Percentiles rank a stretch among this genome's conserved stretches.
phyloP scores from a whole-genome alignment of 1,140 invertebrate species.

The Anagrus nilaparvatae region DNA sequence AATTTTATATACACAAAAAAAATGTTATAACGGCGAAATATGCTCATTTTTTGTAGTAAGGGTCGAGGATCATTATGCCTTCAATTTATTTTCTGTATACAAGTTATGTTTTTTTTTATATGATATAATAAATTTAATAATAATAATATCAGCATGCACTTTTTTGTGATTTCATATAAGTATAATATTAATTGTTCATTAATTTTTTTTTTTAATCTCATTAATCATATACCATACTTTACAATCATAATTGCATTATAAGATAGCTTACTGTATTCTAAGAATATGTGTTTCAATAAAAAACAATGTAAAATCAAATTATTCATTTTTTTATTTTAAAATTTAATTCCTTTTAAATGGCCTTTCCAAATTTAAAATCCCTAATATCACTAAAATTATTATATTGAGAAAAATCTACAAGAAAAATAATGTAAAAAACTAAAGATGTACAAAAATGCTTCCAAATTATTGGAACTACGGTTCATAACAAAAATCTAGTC shows the following conservation, averaged over 20 bases:
- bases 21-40: slow-evolving; percentile 36
- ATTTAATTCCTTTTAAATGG: neutral
- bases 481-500: no score
- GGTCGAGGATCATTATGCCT: slow-evolving; percentile 44
- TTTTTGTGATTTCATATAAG: slow-evolving; percentile 40
- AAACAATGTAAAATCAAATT: slow-evolving; percentile 28
- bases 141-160: slow-evolving; percentile 31
- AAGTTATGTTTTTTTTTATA: no score
- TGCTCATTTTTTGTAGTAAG: slow-evolving; percentile 38
- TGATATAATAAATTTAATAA: slow-evolving; percentile 21
- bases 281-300: slow-evolving; percentile 44
- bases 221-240: no score
- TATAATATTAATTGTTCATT: slow-evolving; percentile 36
- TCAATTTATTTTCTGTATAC: slow-evolving; percentile 33
- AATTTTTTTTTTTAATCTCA: slow-evolving; percentile 35
- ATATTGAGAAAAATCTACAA: no score
- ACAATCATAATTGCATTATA: no score
- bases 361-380: slow-evolving; percentile 11
- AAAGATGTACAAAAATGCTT: no score
- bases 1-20: slow-evolving; percentile 9
- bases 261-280: slow-evolving; percentile 39
- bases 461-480: no score
- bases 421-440: no score
- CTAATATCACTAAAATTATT: no score
- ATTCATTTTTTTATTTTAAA: slow-evolving; percentile 5